These are phyloP conservation scores for Trichomycterus rosablanca DNA, from an alignment of 2,113 vertebrate genomes.

Conservation along the genomic window DNA sequence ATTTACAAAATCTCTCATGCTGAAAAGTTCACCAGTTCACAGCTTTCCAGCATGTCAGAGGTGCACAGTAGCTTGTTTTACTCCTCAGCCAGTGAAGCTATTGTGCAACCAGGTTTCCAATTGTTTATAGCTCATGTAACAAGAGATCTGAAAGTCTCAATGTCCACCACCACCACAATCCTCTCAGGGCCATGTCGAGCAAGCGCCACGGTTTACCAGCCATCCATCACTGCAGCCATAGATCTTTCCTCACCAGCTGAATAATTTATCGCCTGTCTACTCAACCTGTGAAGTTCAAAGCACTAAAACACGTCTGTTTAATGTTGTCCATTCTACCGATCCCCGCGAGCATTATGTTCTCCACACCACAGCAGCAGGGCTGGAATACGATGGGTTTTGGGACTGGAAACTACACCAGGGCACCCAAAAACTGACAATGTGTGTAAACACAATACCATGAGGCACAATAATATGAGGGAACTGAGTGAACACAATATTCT, in stretches of 20 bases:
- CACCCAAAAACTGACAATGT: no score
- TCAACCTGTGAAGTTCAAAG: conserved; percentile 16
- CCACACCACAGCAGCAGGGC: conserved; percentile 6
- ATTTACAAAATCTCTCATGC: no score
- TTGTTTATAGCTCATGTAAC: not conserved
- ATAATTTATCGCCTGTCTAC: conserved; percentile 39
- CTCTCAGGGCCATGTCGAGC: conserved; percentile 9
- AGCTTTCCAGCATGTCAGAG: no score
- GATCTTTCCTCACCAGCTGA: conserved; percentile 17
- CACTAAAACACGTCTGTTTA: conserved; percentile 34
- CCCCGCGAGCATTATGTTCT: conserved; percentile 6
- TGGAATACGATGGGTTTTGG: not conserved
- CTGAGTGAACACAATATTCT: no score
- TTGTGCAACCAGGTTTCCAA: no score
- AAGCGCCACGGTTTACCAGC: conserved; percentile 13
- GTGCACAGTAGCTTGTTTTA: no score
- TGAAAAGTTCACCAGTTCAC: no score
- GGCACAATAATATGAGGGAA: no score
- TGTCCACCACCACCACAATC: not conserved
- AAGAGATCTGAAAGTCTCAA: not conserved
- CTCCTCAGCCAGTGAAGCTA: no score
- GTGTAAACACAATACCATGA: no score
- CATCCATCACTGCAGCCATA: conserved; percentile 20
- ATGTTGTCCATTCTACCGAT: conserved; percentile 27
- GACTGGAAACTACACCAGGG: no score